A percentile compares a stretch with the other conserved stretches of the same genome.
phyloP scores from a whole-genome alignment of 2,888 invertebrate genomes.

The Drosophila algonquin region DNA sequence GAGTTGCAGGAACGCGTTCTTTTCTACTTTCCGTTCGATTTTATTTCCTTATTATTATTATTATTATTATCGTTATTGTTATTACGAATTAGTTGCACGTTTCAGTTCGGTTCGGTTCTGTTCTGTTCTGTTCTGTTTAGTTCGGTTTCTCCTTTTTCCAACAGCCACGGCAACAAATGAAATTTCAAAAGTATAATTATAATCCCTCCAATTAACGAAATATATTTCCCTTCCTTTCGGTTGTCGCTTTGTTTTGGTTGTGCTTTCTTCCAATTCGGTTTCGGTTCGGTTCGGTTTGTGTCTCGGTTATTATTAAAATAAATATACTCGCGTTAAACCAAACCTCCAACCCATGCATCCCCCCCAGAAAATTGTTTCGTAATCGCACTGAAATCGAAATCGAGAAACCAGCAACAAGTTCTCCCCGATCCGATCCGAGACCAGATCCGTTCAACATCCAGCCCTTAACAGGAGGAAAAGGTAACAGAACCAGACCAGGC shows the following conservation, averaged over 20 bases:
- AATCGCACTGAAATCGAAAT: slow-evolving; percentile 58
- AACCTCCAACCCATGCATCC: slow-evolving; percentile 10
- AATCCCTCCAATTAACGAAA: not conserved
- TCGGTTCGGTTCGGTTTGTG: slow-evolving; percentile 43
- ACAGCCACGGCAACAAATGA: not conserved
- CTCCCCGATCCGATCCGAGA: slow-evolving; percentile 31
- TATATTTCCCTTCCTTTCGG: slow-evolving; percentile 14
- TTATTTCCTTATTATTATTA: slow-evolving; percentile 83
- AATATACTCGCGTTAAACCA: slow-evolving; percentile 28
- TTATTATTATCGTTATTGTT: slow-evolving; percentile 71
- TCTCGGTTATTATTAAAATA: slow-evolving; percentile 59
- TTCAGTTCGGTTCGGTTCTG: slow-evolving; percentile 63
- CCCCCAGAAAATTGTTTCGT: slow-evolving; percentile 68
- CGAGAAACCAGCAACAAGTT: slow-evolving; percentile 51
- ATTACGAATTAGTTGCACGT: slow-evolving; percentile 60
- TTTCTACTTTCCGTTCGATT: slow-evolving; percentile 84
- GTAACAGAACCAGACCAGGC: slow-evolving; percentile 17
- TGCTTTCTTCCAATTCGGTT: slow-evolving; percentile 27
- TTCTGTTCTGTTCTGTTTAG: slow-evolving; percentile 61
- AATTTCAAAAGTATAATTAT: slow-evolving; percentile 1
- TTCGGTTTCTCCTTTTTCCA: slow-evolving; percentile 48
- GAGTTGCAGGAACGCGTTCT: slow-evolving; percentile 83
- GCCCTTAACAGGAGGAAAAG: slow-evolving; percentile 14
- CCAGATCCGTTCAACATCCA: not conserved
- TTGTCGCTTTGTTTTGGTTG: slow-evolving; percentile 39